Base-by-base conservation (phyloP, 1,140 invertebrate species). In the Stegodyphus mimosarum region DNA sequence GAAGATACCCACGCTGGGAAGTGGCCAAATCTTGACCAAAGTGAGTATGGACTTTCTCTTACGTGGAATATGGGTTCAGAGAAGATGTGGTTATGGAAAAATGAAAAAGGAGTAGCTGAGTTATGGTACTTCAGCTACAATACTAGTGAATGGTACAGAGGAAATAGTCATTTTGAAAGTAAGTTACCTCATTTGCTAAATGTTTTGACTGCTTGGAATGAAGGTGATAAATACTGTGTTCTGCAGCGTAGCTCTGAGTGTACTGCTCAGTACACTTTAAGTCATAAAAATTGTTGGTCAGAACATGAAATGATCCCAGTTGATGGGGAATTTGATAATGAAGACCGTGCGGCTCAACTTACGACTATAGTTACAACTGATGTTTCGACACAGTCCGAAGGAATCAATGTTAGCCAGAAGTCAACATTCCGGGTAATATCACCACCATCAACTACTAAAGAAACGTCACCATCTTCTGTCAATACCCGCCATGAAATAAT, bases 21-120 rank as follows among this genome's bases (percentile, higher is more conserved):
- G 9, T 83, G 81, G 81, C 81, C 81, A 15, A 64, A 83, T 49
- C 60, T 83, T 1, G 50, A 70, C 15, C n/a, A 83, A 50, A 74
- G 49, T 13, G 52, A 73, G 33, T 33, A 33, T 33, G 80, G 80
- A 13, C 71, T n/a, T 6, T 83, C 81, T 0, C 48, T 83, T 50
- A 17, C 81, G 0, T 83, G 60, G 60, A 69, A 75, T 15, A 15
- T 75, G 50, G 81, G 66, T 2, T 55, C 72, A 7, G 81, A 83
- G 7, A 64, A 60, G 7, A 17, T 83, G 64, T 83, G 81, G 81
- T 13, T 83, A 50, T 83, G 81, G 81, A 66, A 51, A 49, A 17
- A 67, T n/a, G 71, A 75, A 6, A 74, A 83, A 52, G 72, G 72
- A 5, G n/a, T 53, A 0, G 63, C 17, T 4, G 72, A 83, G 17